Evolutionary conservation across 2,797 vertebrate genomes (phyloP), one percentile per base, ranked within the genome.

Genomic region (Phalanger gymnotis): DNA sequence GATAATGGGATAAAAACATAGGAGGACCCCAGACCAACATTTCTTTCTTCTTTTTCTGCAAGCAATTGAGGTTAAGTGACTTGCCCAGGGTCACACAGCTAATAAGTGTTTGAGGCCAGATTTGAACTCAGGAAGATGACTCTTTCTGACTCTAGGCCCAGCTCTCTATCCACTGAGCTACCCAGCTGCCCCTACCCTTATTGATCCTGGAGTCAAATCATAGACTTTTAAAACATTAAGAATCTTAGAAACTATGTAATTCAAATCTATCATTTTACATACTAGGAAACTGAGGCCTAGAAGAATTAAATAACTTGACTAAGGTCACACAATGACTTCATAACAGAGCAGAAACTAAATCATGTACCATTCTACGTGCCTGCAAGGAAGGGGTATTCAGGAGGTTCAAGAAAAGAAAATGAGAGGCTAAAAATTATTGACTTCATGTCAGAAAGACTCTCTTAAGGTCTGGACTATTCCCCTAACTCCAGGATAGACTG

Each of bases 391-490:
- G 31, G 73, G 30, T 0, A 0, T 3, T 55, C 3, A 31, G n/a
- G 10, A 30, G 2, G 27, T 53, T 52, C 54, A 30, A 51, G 27
- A 55, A 94, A 73, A 89, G 34, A 22, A 5, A 94, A 31, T 7
- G 87, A 90, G 57, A 56, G 0, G 0, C 31, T 58, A 51, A 52
- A 58, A 53, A 40, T 22, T 9, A 0, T 47, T 25, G 2, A 47
- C 22, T 81, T 81, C 73, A 11, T 25, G 22, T 47, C 27, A 22
- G 40, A 73, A 73, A 16, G 34, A 81, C 9, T 22, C 40, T 81
- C 7, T 81, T 47, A 27, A 81, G 12, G 73, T 9, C 27, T 27
- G 0, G 0, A 54, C 66, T 7, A 0, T 0, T 0, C 47, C 31
- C 40, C 31, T 10, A 0, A 53, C 58, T 91, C 54, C 93, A 56